Conservation (phyloP, 2,113 vertebrate species). For the Hippolais icterina region DNA sequence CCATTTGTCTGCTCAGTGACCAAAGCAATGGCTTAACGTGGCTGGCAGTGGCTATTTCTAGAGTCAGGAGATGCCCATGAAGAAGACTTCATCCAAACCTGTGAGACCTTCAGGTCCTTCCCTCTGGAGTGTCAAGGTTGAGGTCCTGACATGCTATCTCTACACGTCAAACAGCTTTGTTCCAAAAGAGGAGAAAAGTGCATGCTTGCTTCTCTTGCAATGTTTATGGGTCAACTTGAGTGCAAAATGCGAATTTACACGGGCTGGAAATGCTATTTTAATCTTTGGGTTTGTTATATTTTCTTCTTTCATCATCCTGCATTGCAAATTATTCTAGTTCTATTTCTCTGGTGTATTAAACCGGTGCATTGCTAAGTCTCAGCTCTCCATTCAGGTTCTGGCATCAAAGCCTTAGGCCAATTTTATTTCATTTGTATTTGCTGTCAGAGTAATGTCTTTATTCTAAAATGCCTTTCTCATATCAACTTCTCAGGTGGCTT, state of each 20-base stretch:
- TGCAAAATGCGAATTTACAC: background rate
- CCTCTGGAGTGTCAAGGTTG: background rate
- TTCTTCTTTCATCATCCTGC: constrained; percentile 69
- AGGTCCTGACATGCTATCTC: background rate
- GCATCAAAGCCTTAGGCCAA: constrained; percentile 79
- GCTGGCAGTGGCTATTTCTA: background rate
- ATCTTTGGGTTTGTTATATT: constrained; percentile 53
- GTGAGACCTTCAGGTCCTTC: background rate
- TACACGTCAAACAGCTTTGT: fast-evolving
- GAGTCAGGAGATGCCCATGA: background rate
- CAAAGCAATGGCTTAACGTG: background rate
- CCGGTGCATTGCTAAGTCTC: constrained; percentile 63
- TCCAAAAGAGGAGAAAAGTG: background rate
- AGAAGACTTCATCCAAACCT: background rate
- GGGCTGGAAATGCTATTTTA: constrained; percentile 51
- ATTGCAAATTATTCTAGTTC: constrained; percentile 66
- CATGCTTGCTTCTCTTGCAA: background rate
- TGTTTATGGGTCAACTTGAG: constrained; percentile 18
- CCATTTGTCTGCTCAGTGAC: background rate
- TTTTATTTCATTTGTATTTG: constrained; percentile 81
- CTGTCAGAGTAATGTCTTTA: constrained; percentile 81
- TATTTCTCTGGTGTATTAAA: constrained; percentile 69
- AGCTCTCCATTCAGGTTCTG: constrained; percentile 69
- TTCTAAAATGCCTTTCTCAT: constrained; percentile 75
- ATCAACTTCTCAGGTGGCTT: constrained; percentile 76